These are phyloP conservation scores for Amphimallon solstitiale DNA, from an alignment of 2,888 invertebrate species.

Conservation along the genomic window DNA sequence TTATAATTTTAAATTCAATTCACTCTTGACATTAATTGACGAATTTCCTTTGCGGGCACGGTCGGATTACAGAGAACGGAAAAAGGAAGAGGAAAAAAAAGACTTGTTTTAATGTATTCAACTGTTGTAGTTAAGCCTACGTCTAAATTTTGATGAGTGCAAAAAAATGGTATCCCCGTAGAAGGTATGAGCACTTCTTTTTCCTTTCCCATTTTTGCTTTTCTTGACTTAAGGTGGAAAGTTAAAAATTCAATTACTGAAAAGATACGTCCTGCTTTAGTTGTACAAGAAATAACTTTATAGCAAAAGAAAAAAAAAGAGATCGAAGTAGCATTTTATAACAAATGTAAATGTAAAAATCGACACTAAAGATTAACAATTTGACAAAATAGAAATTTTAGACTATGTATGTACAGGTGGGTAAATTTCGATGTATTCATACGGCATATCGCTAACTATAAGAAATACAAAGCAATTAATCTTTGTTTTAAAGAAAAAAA, in stretches of 20 bases:
- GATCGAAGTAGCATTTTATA: too few species aligned
- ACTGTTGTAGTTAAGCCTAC: not conserved
- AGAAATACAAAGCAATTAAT: too few species aligned
- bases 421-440: too few species aligned
- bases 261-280: too few species aligned
- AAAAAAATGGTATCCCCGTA: not conserved
- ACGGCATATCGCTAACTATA: too few species aligned
- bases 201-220: not conserved
- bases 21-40: constrained; percentile 10
- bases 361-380: too few species aligned
- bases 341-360: too few species aligned
- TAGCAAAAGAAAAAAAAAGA: too few species aligned
- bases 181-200: not conserved
- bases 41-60: constrained; percentile 1
- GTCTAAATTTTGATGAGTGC: constrained; percentile 9
- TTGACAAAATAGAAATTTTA: too few species aligned
- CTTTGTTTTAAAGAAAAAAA: too few species aligned
- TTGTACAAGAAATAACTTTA: too few species aligned
- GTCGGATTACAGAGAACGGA: constrained; percentile 2
- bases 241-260: constrained; percentile 11
- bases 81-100: not conserved
- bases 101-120: not conserved
- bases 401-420: too few species aligned
- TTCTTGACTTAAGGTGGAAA: not conserved
- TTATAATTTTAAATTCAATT: not conserved